Evolutionary conservation across 2,113 vertebrate genomes (phyloP).

Genomic region (Pedionomus torquatus): DNA sequence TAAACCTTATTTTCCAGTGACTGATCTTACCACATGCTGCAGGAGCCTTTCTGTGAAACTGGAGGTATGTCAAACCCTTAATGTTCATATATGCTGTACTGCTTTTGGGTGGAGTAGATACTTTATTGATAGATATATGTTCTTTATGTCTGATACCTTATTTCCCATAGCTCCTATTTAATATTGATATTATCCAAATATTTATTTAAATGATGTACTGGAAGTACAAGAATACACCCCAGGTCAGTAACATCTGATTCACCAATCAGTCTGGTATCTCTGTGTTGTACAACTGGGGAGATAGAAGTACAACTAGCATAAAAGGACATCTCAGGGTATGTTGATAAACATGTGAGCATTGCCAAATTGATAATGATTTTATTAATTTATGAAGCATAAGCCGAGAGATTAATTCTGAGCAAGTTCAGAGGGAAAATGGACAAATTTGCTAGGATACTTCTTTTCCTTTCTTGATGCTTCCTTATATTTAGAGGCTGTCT

Average conservation of each 20-base stretch:
- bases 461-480: not conserved
- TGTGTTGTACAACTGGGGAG: not conserved
- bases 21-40: not conserved
- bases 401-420: not conserved
- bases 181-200: not conserved
- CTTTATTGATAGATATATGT: not conserved
- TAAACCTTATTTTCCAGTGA: not conserved
- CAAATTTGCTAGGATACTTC: not conserved
- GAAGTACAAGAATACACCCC: not conserved
- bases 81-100: not conserved
- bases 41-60: not conserved
- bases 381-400: not conserved
- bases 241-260: not conserved
- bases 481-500: not conserved
- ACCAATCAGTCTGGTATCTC: not conserved
- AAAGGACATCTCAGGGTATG: not conserved
- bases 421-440: not conserved
- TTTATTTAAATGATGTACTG: slow-evolving; percentile 1
- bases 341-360: not conserved
- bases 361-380: not conserved
- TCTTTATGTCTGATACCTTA: not conserved
- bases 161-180: not conserved
- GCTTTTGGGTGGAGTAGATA: not conserved
- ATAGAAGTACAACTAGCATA: not conserved
- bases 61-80: not conserved